Base-by-base conservation (phyloP, 2,113 vertebrate genomes). In the Abramis brama region DNA sequence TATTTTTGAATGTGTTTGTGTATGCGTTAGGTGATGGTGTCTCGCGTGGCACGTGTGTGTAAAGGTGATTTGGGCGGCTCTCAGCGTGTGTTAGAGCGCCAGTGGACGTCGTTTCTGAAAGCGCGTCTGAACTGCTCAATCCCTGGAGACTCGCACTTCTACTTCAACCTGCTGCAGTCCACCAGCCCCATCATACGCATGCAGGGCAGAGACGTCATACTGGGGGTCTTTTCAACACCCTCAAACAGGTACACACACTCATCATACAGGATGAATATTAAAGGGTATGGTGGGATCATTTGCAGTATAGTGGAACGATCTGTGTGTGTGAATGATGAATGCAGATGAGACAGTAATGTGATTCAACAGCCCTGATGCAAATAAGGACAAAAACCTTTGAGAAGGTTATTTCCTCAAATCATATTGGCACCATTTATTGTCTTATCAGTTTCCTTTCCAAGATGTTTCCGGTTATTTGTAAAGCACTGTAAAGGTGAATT, bases 91-190 rank as follows among this genome's bases (percentile, higher is more conserved):
- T 94, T 99, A 60, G 98, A 99, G 93, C 98, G 98, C 89, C 98
- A 99, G 92, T 99, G 98, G 97, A 99, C 98, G 0, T 98, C 98
- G 0, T 99, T 99, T 91, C 96, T 99, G 74, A 99, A 99, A 91
- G 97, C 98, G 0, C 95, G 98, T 25, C 96, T 99, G 87, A 99
- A 99, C 94, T 99, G 98, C 92, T 99, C 98, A 0, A 96, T 99
- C 89, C 98, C 98, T 0, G 98, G 98, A 0, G 98, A 99, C 66
- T 97, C 97, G 0, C 98, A 99, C 89, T 99, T 99, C 93, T 99
- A 99, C 93, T 99, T 99, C 92, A 99, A 99, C 9, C 96, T 98
- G 88, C 94, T 99, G 80, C 98, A 98, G 85, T 96, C 97, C 0
- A 97, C 97, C 45, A 99, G 97, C 0, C 91, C 95, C 39, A 96